Percentiles rank a stretch among this genome's conserved stretches.
Conservation (phyloP, 2,113 vertebrate species). For the Xiphias gladius region DNA sequence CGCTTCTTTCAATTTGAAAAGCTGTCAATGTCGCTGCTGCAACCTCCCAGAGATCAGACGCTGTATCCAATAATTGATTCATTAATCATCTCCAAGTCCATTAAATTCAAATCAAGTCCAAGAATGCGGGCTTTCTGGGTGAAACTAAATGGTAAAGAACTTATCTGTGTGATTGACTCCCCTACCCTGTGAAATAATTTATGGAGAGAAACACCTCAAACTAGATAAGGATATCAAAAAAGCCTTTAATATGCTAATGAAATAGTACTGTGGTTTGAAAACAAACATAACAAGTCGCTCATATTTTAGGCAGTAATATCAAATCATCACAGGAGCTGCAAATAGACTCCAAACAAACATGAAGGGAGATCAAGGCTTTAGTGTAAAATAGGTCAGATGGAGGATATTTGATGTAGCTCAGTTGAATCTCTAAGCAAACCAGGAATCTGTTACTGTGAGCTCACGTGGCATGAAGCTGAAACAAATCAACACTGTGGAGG, state of each 20-base stretch:
- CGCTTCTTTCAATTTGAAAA: slow-evolving; percentile 68
- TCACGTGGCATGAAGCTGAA: slow-evolving; percentile 3
- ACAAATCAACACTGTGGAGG: slow-evolving; percentile 37
- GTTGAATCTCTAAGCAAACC: slow-evolving; percentile 32
- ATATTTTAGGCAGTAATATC: slow-evolving; percentile 52
- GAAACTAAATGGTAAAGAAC: slow-evolving; percentile 41
- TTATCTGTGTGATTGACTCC: slow-evolving; percentile 32
- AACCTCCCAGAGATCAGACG: slow-evolving; percentile 48
- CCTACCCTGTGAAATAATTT: slow-evolving; percentile 41
- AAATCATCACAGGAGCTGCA: slow-evolving; percentile 52
- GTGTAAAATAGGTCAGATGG: slow-evolving; percentile 69
- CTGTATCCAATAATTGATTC: slow-evolving; percentile 64
- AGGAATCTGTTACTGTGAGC: slow-evolving; percentile 26
- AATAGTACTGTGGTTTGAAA: slow-evolving; percentile 44
- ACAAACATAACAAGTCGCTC: slow-evolving; percentile 62
- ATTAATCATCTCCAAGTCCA: slow-evolving; percentile 74
- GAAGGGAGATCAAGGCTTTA: slow-evolving; percentile 58
- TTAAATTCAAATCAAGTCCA: slow-evolving; percentile 63
- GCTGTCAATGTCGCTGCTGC: slow-evolving; percentile 51
- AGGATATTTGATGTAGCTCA: slow-evolving; percentile 51
- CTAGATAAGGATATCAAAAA: slow-evolving; percentile 48
- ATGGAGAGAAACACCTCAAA: slow-evolving; percentile 51
- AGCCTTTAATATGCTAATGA: slow-evolving; percentile 70
- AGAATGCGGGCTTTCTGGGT: slow-evolving; percentile 32
- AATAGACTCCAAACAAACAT: slow-evolving; percentile 67